Evolutionary conservation across 92 coral and sea anemone species (phyloP).

Genomic region (Palythoa grandiflora): DNA sequence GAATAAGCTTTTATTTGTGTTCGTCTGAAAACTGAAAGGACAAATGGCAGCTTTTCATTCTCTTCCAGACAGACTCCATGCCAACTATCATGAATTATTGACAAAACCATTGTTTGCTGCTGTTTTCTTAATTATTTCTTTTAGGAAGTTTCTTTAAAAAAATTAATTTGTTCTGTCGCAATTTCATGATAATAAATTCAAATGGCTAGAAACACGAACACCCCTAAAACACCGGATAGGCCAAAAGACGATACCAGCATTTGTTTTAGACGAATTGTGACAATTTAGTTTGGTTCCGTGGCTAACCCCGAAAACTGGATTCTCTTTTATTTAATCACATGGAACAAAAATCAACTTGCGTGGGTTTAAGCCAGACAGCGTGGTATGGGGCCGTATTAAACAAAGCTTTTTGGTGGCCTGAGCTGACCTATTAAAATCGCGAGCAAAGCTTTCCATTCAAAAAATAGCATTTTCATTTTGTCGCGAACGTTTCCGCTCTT

Average conservation of each 20-base stretch:
- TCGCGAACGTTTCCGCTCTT: background rate
- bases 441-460: slow-evolving; percentile 11
- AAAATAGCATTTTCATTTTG: slow-evolving; percentile 14
- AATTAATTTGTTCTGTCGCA: slow-evolving; percentile 7
- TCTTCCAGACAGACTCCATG: slow-evolving; percentile 26
- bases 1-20: slow-evolving; percentile 6
- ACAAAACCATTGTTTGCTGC: slow-evolving; percentile 39
- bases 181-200: background rate
- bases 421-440: slow-evolving; percentile 23
- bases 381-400: slow-evolving; percentile 39
- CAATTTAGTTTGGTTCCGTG: background rate
- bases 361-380: slow-evolving; percentile 21
- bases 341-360: slow-evolving; percentile 38
- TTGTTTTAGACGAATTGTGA: background rate
- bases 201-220: background rate
- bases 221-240: background rate
- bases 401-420: slow-evolving; percentile 33
- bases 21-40: slow-evolving; percentile 1
- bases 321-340: slow-evolving; percentile 20
- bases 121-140: slow-evolving; percentile 42
- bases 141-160: slow-evolving; percentile 10
- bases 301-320: background rate
- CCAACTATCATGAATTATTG: slow-evolving; percentile 30
- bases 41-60: slow-evolving; percentile 6
- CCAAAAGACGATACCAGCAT: background rate